Base-by-base conservation (phyloP, 1,140 invertebrate species). In the Pseudomyrmex flavicornis region DNA sequence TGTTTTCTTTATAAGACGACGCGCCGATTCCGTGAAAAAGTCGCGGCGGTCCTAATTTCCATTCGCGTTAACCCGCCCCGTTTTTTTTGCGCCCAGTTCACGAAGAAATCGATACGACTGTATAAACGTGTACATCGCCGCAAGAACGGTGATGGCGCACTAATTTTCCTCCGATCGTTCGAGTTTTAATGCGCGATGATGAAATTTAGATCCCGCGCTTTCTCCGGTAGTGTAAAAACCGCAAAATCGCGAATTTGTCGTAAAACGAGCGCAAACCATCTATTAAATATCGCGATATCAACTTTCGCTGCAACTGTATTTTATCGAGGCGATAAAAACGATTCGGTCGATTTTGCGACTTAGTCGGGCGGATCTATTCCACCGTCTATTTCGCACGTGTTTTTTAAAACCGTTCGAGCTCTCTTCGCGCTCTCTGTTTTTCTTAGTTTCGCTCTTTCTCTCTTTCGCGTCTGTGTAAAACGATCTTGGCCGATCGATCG, bases 281-380 rank as follows among this genome's bases (percentile, higher is more conserved):
- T 68, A 22, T 44, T 66, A 56, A 77, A 13, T 12, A n/a, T 26
- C n/a, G 2, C n/a, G 48, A 65, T 35, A 59, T 70, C 35, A 80
- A 80, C 44, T 80, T 61, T 80, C 66, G 13, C 74, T 54, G 8
- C 74, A 26, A 44, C 13, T 15, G 7, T 26, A 10, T 50, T 80
- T 69, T 69, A 79, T 79, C 12, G 13, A 61, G 50, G 66, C 13
- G 15, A 70, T 50, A 70, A 35, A 35, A 35, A 35, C 35, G 5
- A 35, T 35, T n/a, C 15, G 2, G 15, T 9, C 54, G 44, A 5
- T 15, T 10, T 59, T 61, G 59, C 44, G 22, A 17, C 7, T 58
- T n/a, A 1, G 12, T 13, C 12, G 44, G 2, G 1, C 35, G 35
- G 35, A 35, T 35, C 35, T 35, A 15, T n/a, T n/a, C 46, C 65